Conservation (phyloP, 2,113 vertebrate genomes). For the Micronycteris hirsuta region DNA sequence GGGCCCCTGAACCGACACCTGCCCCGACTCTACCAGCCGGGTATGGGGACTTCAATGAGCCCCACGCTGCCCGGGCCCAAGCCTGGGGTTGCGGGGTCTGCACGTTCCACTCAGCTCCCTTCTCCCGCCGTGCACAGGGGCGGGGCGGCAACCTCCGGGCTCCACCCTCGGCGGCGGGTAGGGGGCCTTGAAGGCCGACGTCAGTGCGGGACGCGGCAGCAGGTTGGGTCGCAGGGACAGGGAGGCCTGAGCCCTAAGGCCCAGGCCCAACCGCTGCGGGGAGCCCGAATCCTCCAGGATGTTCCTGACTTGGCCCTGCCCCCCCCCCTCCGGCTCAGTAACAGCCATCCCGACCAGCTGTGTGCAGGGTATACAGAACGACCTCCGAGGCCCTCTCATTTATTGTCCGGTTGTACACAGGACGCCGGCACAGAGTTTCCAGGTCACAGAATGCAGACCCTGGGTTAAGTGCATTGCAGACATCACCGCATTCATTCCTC, state of each 20-base stretch:
- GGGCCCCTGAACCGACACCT: not conserved
- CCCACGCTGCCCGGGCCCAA: fast-evolving
- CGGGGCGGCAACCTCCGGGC: not conserved
- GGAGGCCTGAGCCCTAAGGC: fast-evolving
- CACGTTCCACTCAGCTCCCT: fast-evolving
- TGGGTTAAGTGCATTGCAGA: not conserved
- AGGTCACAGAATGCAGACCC: not conserved
- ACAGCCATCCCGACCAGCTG: not conserved
- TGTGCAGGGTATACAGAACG: not conserved
- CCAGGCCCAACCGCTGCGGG: not conserved
- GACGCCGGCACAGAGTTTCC: not conserved
- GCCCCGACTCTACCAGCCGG: not conserved
- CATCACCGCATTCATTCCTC: not conserved
- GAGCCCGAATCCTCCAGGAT: not conserved
- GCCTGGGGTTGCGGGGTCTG: not conserved
- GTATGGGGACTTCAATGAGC: not conserved
- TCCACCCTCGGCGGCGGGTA: not conserved
- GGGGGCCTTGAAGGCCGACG: not conserved
- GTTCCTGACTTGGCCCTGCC: not conserved
- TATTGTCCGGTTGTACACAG: not conserved
- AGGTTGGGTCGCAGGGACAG: fast-evolving
- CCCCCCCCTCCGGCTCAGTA: not conserved
- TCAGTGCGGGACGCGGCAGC: not conserved
- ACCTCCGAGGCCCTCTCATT: not conserved
- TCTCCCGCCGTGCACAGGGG: not conserved